Conservation (phyloP, 2,113 vertebrate species). For the Pavo muticus region DNA sequence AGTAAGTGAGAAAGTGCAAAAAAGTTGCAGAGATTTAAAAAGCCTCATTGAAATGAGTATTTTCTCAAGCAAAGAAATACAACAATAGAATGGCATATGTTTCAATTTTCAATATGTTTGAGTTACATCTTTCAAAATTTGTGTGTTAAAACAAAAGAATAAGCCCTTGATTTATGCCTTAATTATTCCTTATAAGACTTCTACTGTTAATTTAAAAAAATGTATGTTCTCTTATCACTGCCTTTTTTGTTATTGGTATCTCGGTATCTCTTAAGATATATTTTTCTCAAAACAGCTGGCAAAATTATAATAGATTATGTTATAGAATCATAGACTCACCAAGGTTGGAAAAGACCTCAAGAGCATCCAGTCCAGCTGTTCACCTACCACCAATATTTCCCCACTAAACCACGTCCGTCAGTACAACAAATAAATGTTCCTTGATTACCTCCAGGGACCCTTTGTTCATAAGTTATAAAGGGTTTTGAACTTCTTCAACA, state of each 20-base stretch:
- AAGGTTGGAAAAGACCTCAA: too few relatives aligned
- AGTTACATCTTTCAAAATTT: background rate
- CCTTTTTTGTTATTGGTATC: background rate
- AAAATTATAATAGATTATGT: background rate
- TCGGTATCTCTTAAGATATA: background rate
- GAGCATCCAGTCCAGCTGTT: too few relatives aligned
- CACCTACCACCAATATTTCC: too few relatives aligned
- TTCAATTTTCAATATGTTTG: background rate
- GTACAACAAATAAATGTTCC: too few relatives aligned
- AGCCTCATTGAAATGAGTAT: background rate
- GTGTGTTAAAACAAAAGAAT: background rate
- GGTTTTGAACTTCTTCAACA: background rate
- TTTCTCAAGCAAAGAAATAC: background rate
- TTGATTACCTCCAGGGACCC: too few relatives aligned
- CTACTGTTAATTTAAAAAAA: background rate
- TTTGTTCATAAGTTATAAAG: background rate
- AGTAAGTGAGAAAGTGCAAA: background rate
- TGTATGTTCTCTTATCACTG: background rate
- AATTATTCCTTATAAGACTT: background rate
- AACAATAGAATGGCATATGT: background rate
- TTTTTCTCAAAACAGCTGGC: background rate
- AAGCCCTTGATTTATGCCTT: background rate
- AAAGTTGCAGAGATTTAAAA: background rate
- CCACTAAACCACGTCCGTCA: too few relatives aligned
- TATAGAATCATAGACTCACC: too few relatives aligned